Conservation (phyloP, 2,113 vertebrate species). For the Spheniscus mendiculus region DNA sequence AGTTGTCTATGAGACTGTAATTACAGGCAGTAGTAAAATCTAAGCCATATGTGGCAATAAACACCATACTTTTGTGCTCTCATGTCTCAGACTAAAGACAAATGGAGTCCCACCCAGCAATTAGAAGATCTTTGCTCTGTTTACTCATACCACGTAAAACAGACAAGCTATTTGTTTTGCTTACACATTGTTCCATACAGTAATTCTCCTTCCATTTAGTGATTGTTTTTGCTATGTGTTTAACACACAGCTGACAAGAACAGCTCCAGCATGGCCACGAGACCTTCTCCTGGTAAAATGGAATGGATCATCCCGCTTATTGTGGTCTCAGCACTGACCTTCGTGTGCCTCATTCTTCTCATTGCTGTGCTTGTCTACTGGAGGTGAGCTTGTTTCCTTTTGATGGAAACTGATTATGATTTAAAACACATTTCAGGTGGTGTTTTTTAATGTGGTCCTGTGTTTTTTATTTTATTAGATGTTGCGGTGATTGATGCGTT, state of each 20-base stretch:
- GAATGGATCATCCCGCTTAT: constrained; percentile 97
- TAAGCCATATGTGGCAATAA: constrained; percentile 49
- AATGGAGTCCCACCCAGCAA: constrained; percentile 41
- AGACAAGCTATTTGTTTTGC: constrained; percentile 25
- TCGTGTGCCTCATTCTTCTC: constrained; percentile 95
- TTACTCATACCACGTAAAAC: constrained; percentile 29
- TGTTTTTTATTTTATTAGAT: neutral
- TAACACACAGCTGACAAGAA: constrained; percentile 76
- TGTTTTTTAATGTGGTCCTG: neutral
- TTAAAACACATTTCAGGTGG: neutral
- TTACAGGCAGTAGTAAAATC: constrained; percentile 51
- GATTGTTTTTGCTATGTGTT: constrained; percentile 46
- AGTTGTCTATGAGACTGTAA: constrained; percentile 25
- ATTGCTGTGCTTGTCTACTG: constrained; percentile 95
- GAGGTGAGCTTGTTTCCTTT: constrained; percentile 83
- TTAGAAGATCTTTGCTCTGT: constrained; percentile 33
- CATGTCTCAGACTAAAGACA: constrained; percentile 37
- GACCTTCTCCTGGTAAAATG: constrained; percentile 84
- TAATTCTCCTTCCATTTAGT: neutral
- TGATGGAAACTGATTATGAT: neutral
- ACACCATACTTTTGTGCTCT: constrained; percentile 53
- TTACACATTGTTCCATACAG: neutral
- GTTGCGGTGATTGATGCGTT: neutral
- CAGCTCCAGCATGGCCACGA: constrained; percentile 84
- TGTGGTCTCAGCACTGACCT: constrained; percentile 95